A percentile compares a stretch with the other conserved stretches of the same genome.
Conservation (phyloP, 2,888 invertebrate species). For the Cactoblastis cactorum region DNA sequence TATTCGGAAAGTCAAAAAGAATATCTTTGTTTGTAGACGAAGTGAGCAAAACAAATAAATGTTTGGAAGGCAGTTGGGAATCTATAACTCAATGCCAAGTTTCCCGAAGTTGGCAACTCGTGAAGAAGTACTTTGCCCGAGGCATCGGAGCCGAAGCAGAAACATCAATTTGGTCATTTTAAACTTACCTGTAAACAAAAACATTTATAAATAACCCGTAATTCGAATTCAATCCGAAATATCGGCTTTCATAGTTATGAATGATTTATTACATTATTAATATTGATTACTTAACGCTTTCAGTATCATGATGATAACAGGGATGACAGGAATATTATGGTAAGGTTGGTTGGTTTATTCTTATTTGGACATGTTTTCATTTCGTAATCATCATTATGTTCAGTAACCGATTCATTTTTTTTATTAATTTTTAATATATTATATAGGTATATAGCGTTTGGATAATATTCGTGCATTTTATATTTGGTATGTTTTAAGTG, state of each 20-base stretch:
- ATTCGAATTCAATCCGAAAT: not conserved
- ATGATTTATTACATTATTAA: not conserved
- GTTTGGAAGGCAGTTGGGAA: conserved; percentile 71
- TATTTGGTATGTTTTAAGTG: too few species aligned
- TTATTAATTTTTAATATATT: too few species aligned
- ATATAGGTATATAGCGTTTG: too few species aligned
- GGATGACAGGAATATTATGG: not conserved
- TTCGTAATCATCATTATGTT: too few species aligned
- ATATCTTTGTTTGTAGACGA: conserved; percentile 69
- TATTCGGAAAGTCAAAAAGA: conserved; percentile 44
- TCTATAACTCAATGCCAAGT: conserved; percentile 78
- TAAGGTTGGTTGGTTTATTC: not conserved
- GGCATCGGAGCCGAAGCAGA: conserved; percentile 49
- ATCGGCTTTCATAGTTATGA: not conserved
- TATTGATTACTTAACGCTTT: not conserved
- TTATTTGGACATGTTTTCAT: too few species aligned
- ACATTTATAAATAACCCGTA: conserved; percentile 36
- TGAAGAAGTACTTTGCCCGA: conserved; percentile 56
- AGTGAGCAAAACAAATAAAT: conserved; percentile 73
- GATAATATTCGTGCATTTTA: too few species aligned
- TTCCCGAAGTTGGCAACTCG: conserved; percentile 64
- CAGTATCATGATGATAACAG: not conserved
- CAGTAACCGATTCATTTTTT: too few species aligned
- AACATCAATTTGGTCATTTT: conserved; percentile 57
- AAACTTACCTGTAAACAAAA: conserved; percentile 70